Base-by-base conservation (phyloP, 1,140 invertebrate species). In the Sminthurides bifidus region DNA sequence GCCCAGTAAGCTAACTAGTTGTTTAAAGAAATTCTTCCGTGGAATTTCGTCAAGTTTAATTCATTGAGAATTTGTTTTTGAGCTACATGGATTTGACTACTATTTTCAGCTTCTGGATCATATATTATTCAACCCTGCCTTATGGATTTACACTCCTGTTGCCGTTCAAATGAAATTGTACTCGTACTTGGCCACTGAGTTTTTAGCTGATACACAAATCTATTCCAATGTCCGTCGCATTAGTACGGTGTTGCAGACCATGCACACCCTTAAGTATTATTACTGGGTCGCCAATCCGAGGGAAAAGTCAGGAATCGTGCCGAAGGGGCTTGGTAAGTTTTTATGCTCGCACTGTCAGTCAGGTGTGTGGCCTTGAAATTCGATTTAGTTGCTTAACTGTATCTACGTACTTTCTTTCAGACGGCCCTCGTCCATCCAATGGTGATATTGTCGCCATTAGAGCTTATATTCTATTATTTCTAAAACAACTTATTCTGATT, bases 211-310 rank as follows among this genome's bases (percentile, higher is more conserved):
- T 73, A 92, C 91, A 1, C 91, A 95, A 72, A 96, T 98, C 66
- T 97, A 96, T 74, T 92, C 87, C 61, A 95, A 94, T 72, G 92
- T 98, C 19, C 77, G 95, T 35, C 78, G 94, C 49, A 92, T 98
- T 40, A 93, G 90, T 64, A 98, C 94, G 1, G 93, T 98, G 0
- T 76, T 98, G 8, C 93, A 98, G 74, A 95, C 93, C 0, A 90
- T 98, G 59, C 93, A 99, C 70, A 93, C 95, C 0, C 76, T 99
- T 29, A 98, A 98, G 74, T 96, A 92, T 70, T 98, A 97, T 73
- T 98, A 98, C 71, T 98, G 94, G 93, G 88, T 98, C 15, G 85
- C 89, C 2, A 95, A 93, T 79, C 94, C 94, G 1, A 77, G 87
- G 62, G 80, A 87, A 33, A 92, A 93, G 70, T 96, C 91, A 73